Conservation (phyloP, 2,113 vertebrate species). For the Cyphomyrus discorhynchus region DNA sequence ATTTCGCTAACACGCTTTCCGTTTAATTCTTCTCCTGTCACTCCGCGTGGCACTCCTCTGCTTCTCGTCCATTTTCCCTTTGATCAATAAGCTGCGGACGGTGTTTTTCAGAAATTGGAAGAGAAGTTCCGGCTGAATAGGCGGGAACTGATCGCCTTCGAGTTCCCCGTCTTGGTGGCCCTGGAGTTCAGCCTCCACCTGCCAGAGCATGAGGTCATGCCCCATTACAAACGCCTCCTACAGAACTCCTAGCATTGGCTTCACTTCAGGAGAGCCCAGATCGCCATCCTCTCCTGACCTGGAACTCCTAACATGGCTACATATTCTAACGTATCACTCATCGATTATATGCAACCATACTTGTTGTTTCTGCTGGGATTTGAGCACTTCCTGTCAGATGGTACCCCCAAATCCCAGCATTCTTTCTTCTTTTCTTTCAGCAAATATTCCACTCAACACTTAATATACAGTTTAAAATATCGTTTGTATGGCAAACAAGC, state of each 20-base stretch:
- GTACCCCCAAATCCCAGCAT: background rate
- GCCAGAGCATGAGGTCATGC: slow-evolving; percentile 92
- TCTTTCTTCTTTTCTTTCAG: background rate
- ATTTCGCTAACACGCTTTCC: background rate
- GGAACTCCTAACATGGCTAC: background rate
- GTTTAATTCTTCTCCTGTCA: background rate
- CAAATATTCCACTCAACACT: background rate
- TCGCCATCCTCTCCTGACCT: slow-evolving; percentile 43
- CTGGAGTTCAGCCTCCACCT: slow-evolving; percentile 96
- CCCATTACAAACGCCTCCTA: slow-evolving; percentile 91
- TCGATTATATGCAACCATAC: background rate
- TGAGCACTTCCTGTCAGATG: background rate
- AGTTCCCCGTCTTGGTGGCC: slow-evolving; percentile 94
- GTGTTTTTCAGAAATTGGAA: slow-evolving; percentile 83
- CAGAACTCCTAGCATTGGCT: slow-evolving; percentile 85
- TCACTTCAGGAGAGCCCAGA: slow-evolving; percentile 45
- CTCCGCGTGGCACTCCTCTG: background rate
- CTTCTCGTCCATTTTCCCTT: background rate
- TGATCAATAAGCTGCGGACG: background rate
- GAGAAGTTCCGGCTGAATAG: slow-evolving; percentile 93
- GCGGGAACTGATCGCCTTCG: slow-evolving; percentile 91
- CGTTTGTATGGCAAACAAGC: background rate
- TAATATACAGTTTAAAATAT: background rate
- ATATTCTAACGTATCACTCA: background rate
- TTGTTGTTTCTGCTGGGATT: background rate